Conservation (phyloP, 2,888 invertebrate genomes). For the Argyresthia goedartella region DNA sequence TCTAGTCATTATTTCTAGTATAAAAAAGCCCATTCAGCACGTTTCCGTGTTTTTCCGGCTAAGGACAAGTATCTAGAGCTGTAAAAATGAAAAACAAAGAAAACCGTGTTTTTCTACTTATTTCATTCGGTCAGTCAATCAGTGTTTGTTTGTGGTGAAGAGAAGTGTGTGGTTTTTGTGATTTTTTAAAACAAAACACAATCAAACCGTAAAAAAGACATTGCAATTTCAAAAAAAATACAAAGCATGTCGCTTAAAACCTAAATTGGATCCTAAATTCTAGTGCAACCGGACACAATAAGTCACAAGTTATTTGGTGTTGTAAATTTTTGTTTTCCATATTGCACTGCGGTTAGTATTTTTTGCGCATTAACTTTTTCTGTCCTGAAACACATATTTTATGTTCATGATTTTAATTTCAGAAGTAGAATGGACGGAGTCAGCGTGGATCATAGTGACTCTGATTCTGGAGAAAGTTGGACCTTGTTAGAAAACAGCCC, state of each 20-base stretch:
- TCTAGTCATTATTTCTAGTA: too few relatives aligned
- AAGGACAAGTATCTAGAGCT: too few relatives aligned
- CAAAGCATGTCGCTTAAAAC: conserved; percentile 13
- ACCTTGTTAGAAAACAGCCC: conserved; percentile 47
- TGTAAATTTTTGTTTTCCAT: conserved; percentile 21
- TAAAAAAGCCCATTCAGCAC: too few relatives aligned
- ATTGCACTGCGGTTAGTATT: conserved; percentile 22
- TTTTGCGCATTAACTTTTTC: too few relatives aligned
- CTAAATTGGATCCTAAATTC: conserved; percentile 23
- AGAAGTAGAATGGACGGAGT: conserved; percentile 46
- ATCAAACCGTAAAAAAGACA: neutral
- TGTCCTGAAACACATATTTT: too few relatives aligned
- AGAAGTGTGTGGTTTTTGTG: neutral
- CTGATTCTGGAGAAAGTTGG: conserved; percentile 68
- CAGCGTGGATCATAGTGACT: conserved; percentile 52
- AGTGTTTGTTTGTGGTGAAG: neutral
- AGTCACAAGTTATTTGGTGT: conserved; percentile 1
- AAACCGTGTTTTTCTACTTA: neutral
- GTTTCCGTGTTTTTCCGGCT: too few relatives aligned
- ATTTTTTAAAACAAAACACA: conserved; percentile 3
- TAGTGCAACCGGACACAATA: conserved; percentile 27
- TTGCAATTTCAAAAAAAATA: conserved; percentile 26
- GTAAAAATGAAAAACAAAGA: too few relatives aligned
- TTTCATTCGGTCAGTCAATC: neutral
- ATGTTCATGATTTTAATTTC: conserved; percentile 5